These are phyloP conservation scores for Pseudochirops cupreus DNA, from an alignment of 2,797 vertebrate species.

Conservation along the genomic window DNA sequence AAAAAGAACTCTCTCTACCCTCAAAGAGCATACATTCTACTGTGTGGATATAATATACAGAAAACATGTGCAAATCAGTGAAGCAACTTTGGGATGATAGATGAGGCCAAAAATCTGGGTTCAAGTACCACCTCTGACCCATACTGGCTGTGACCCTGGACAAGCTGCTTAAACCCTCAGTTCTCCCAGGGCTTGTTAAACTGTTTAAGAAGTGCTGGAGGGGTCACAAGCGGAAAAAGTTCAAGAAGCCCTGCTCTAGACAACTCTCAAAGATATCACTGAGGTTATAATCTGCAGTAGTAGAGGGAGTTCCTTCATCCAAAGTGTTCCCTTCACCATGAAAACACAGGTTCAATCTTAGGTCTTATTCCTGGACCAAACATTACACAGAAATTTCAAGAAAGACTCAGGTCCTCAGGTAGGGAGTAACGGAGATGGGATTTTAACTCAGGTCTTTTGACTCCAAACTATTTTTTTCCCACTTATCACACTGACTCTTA, in stretches of 20 bases:
- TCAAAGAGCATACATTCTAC: background rate
- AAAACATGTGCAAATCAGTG: background rate
- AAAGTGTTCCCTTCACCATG: background rate
- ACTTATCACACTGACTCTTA: background rate
- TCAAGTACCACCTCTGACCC: background rate
- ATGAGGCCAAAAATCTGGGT: background rate
- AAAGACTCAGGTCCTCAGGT: background rate
- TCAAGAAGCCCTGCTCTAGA: background rate
- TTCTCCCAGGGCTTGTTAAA: no score
- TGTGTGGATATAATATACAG: background rate
- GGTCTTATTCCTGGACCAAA: background rate
- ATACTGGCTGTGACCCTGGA: background rate
- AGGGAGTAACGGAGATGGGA: background rate
- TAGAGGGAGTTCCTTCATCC: background rate
- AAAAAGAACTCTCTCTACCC: background rate
- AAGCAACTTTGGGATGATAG: background rate
- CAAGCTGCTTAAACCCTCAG: background rate
- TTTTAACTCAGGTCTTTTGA: background rate
- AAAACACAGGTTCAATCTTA: background rate
- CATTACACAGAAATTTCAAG: background rate
- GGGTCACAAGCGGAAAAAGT: no score
- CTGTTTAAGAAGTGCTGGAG: no score
- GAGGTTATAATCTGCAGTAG: background rate
- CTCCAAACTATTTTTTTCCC: background rate
- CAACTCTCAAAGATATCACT: background rate